phyloP scores from a whole-genome alignment of 2,113 vertebrate species.

The Phalacrocorax pelagicus region DNA sequence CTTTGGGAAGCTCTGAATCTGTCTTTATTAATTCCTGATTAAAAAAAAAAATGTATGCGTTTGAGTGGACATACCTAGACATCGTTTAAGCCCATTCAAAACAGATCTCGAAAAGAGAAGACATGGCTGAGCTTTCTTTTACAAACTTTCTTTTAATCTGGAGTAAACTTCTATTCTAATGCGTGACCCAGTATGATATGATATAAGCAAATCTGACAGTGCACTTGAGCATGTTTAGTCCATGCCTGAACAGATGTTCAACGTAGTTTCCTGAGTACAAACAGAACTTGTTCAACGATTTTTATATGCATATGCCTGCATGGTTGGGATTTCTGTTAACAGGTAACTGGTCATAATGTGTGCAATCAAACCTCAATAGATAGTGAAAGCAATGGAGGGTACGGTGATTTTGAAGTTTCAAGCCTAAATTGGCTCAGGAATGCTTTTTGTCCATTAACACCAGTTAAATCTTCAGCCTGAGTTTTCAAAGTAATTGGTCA shows the following conservation, averaged over 20 bases:
- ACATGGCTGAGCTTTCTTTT: not conserved
- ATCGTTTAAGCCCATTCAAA: not conserved
- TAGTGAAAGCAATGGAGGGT: not conserved
- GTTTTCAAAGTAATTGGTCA: slow-evolving; percentile 10
- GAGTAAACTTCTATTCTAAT: not conserved
- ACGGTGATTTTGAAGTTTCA: not conserved
- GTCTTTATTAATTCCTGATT: not conserved
- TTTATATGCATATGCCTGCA: not conserved
- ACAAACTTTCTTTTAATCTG: not conserved
- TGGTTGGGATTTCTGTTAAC: slow-evolving; percentile 13
- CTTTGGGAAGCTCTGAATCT: not conserved
- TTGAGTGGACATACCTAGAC: not conserved
- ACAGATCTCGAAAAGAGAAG: not conserved
- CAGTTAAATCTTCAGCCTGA: not conserved
- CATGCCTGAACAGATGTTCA: not conserved
- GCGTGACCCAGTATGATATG: not conserved
- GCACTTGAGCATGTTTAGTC: not conserved
- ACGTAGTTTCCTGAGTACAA: not conserved
- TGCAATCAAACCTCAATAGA: not conserved
- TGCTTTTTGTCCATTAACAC: not conserved
- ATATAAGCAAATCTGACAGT: not conserved
- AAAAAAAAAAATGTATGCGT: not conserved
- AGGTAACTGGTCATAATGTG: slow-evolving; percentile 18
- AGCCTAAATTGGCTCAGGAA: slow-evolving; percentile 21
- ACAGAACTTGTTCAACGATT: slow-evolving; percentile 31